Conservation (phyloP, 2,113 vertebrate species). For the Psophia crepitans region DNA sequence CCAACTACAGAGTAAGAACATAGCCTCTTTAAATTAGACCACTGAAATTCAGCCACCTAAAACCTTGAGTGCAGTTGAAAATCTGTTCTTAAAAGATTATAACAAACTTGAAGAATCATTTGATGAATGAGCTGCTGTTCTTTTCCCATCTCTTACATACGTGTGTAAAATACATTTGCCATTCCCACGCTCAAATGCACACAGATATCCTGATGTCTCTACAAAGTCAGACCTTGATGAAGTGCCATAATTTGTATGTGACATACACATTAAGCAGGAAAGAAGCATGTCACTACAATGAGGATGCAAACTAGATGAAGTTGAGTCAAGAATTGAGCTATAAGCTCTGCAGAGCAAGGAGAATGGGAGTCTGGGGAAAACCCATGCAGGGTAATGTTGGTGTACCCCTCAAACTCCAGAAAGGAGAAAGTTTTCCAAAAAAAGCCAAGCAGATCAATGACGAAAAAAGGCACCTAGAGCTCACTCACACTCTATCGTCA, state of each 20-base stretch:
- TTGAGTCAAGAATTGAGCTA: neutral
- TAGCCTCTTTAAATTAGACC: neutral
- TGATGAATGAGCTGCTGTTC: neutral
- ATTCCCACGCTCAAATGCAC: neutral
- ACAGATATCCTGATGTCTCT: neutral
- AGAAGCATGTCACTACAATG: neutral
- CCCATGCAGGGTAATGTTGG: fast-evolving
- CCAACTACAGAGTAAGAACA: neutral
- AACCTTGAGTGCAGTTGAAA: neutral
- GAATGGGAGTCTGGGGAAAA: neutral
- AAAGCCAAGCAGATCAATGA: neutral
- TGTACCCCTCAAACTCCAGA: neutral
- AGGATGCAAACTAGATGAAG: neutral
- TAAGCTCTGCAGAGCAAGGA: neutral
- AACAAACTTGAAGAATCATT: neutral
- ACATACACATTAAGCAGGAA: neutral
- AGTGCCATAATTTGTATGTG: neutral
- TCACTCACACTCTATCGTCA: neutral
- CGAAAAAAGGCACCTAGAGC: neutral
- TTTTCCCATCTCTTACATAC: neutral
- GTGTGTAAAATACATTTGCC: neutral
- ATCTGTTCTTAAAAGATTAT: neutral
- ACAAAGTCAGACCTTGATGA: neutral
- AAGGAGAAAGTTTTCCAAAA: neutral
- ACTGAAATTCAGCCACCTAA: neutral